Percentiles rank a stretch among this genome's conserved stretches.
These are phyloP conservation scores for Heliornis fulica DNA, from an alignment of 2,113 vertebrate species.

Conservation along the genomic window DNA sequence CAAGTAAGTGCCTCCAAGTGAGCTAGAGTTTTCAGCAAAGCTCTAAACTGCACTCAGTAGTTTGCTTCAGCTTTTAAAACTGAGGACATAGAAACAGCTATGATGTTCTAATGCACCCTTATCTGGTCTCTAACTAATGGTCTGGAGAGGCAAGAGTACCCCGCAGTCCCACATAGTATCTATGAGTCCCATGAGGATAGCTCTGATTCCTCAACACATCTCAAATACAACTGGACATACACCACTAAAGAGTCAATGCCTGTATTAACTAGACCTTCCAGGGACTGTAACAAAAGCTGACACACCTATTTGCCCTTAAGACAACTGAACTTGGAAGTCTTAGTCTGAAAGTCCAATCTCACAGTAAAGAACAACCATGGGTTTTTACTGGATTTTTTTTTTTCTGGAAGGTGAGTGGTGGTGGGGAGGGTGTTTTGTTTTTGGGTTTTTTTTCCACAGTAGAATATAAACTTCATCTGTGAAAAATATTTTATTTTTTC, in stretches of 20 bases:
- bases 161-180: not conserved
- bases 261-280: not conserved
- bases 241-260: not conserved
- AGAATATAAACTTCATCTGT: not conserved
- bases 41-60: not conserved
- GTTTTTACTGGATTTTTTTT: no score
- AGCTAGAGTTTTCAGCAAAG: not conserved
- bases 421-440: no score
- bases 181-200: not conserved
- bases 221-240: not conserved
- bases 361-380: not conserved
- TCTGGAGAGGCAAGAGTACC: not conserved
- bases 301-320: not conserved
- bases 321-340: not conserved
- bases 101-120: not conserved
- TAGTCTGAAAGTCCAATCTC: not conserved
- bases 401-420: no score
- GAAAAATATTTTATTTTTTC: not conserved
- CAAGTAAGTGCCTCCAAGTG: accelerated
- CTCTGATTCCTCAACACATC: not conserved
- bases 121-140: not conserved
- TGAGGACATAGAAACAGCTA: not conserved
- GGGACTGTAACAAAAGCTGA: not conserved
- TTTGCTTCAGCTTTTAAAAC: not conserved
- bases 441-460: not conserved